A percentile compares a stretch with the other conserved stretches of the same genome.
Conservation (phyloP, 1,140 invertebrate species). For the Magallana ariakensis region DNA sequence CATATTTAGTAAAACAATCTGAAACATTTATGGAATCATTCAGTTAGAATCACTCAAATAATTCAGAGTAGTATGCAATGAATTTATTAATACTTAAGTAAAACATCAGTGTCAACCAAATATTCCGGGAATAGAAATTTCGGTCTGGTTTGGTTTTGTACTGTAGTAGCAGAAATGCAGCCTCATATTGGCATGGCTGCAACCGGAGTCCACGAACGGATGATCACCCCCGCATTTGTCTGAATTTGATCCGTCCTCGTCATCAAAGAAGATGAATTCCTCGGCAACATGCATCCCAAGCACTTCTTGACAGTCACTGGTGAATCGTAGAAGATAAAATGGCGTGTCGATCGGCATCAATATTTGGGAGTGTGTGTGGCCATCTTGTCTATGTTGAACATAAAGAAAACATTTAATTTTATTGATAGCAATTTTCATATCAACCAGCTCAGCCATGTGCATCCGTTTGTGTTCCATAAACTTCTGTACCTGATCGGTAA, state of each 20-base stretch:
- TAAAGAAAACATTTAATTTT: too few relatives aligned
- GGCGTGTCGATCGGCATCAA: constrained; percentile 21
- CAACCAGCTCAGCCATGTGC: too few relatives aligned
- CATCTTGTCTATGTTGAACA: constrained; percentile 6
- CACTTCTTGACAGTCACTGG: constrained; percentile 38
- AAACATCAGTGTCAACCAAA: neutral
- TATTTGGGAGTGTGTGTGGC: neutral
- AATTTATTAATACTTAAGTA: too few relatives aligned
- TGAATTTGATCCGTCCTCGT: neutral
- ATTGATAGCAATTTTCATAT: too few relatives aligned
- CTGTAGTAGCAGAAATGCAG: constrained; percentile 39
- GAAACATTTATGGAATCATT: too few relatives aligned
- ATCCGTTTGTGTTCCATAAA: too few relatives aligned
- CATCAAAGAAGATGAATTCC: constrained; percentile 46
- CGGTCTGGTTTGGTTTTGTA: constrained; percentile 15
- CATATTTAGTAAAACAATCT: too few relatives aligned
- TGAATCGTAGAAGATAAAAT: constrained; percentile 38
- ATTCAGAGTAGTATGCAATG: too few relatives aligned
- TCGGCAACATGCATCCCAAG: constrained; percentile 33
- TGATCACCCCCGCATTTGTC: constrained; percentile 7
- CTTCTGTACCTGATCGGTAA: too few relatives aligned
- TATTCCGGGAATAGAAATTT: constrained; percentile 9
- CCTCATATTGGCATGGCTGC: neutral
- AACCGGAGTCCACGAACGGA: neutral
- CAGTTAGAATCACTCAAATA: too few relatives aligned